These are phyloP conservation scores for Oscheius sp. DNA, from an alignment of 2,888 invertebrate genomes.

Conservation along the genomic window DNA sequence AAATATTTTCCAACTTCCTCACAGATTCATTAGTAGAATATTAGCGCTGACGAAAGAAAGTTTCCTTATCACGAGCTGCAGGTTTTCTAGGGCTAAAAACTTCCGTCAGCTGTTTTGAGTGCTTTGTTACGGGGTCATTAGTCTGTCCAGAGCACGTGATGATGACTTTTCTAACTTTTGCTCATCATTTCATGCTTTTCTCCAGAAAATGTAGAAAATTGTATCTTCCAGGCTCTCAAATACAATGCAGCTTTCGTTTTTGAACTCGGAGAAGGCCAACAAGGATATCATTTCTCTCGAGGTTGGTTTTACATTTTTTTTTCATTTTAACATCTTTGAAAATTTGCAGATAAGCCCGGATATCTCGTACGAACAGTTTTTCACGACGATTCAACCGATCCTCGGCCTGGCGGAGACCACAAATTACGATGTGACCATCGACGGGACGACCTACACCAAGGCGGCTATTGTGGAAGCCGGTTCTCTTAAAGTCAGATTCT, in stretches of 20 bases:
- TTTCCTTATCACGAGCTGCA: no score
- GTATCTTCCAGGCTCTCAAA: not conserved
- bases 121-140: no score
- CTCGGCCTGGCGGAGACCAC: not conserved
- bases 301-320: conserved; percentile 1
- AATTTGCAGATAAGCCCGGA: conserved; percentile 10
- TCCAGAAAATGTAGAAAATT: no score
- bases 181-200: no score
- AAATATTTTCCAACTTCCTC: no score
- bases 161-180: no score
- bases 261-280: conserved; percentile 1
- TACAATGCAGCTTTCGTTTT: conserved; percentile 19
- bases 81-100: no score
- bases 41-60: no score
- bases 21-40: no score
- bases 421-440: conserved; percentile 18
- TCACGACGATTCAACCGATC: not conserved
- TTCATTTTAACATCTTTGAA: not conserved
- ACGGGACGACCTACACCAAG: conserved; percentile 22
- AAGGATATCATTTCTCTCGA: not conserved
- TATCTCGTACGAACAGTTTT: conserved; percentile 12
- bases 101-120: no score
- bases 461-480: conserved; percentile 20
- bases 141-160: no score
- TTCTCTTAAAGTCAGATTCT: not conserved